Conservation (phyloP, 2,113 vertebrate genomes). For the Perca fluviatilis region DNA sequence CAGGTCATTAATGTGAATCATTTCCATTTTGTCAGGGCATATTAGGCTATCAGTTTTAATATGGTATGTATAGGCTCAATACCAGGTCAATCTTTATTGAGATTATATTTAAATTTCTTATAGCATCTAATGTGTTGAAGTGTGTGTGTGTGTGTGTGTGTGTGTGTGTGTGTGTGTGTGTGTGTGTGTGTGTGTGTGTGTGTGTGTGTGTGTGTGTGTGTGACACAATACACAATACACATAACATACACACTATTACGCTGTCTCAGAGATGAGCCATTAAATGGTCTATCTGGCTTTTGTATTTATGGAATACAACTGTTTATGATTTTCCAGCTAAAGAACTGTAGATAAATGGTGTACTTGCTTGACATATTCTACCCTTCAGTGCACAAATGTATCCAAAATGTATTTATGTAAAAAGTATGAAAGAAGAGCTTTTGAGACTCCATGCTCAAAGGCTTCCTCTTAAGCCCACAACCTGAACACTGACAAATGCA, state of each 20-base stretch:
- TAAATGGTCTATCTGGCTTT: not conserved
- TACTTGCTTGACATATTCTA: not conserved
- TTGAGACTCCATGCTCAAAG: not conserved
- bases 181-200: no score
- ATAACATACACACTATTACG: not conserved
- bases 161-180: no score
- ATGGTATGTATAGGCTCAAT: not conserved
- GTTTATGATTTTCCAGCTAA: not conserved
- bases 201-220: not conserved
- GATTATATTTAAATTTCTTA: not conserved
- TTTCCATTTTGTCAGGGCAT: not conserved
- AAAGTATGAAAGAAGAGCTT: not conserved
- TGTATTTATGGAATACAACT: not conserved
- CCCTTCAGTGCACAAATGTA: not conserved
- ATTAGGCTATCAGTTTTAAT: not conserved
- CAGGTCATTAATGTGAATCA: constrained; percentile 28
- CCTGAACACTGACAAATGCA: not conserved
- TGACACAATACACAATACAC: not conserved
- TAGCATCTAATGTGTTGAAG: not conserved
- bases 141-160: not conserved
- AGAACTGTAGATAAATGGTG: not conserved
- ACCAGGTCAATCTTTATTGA: not conserved
- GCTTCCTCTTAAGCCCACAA: not conserved
- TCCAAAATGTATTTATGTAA: not conserved
- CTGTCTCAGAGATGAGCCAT: not conserved